Evolutionary conservation across 37 sponge, comb jelly and placozoan genomes (phyloP), one percentile per base, ranked within the genome.

Genomic region (Theonella swinhoei): DNA sequence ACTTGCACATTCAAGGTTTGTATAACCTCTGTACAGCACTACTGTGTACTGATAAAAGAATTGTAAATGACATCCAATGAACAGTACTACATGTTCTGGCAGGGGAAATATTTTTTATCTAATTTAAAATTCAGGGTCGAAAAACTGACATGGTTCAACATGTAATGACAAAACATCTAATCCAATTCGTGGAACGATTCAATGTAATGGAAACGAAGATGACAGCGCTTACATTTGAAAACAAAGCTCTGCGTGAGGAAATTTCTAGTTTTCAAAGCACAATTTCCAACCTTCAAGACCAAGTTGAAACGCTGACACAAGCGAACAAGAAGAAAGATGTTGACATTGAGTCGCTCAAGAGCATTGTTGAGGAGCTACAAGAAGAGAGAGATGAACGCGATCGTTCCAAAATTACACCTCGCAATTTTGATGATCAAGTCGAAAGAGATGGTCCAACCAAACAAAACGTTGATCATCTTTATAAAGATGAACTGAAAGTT

Each of bases 141-240:
- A 73, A 43, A 63, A 22, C 22, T 64, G 74, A 73, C 62, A 83
- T 83, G 83, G 43, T 42, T n/a, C 42, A 83, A 42, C 83, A 83
- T 64, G 42, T 58, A 33, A 23, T 42, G 32, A n/a, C 61, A 23
- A 59, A 2, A 1, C 83, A 83, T 65, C 25, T 40, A 8, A 33
- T 83, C 11, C 33, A n/a, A 32, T 24, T 23, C 28, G 23, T 7
- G 26, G 41, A 78, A n/a, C 9, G 63, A 37, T 39, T 78, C 1
- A 7, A 11, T 35, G 28, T 19, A 11, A 24, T 78, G 65, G 34
- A 64, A 19, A 22, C 78, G 4, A 14, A 24, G 20, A 78, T 38
- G 9, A 31, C 22, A 2, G 36, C 59, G 3, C 41, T 78, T 29
- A 20, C 5, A 23, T 64, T 2, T 14, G 75, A 74, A 74, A 43